phyloP scores from a whole-genome alignment of 92 coral and sea anemone genomes.

The Porites divaricata region DNA sequence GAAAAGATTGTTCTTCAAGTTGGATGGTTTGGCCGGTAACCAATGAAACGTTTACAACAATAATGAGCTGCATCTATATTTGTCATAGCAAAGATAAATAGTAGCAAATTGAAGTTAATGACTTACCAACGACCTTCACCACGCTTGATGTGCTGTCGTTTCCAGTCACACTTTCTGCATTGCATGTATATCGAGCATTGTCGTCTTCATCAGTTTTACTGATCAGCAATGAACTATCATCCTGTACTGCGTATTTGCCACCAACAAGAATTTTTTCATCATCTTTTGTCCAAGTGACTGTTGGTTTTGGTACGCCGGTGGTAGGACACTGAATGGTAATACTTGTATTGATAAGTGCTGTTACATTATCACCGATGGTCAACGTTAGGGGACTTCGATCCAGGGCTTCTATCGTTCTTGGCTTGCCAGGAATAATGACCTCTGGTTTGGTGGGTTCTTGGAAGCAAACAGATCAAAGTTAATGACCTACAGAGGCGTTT shows the following conservation, averaged over 20 bases:
- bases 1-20: too few relatives aligned
- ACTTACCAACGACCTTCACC: slow-evolving; percentile 61
- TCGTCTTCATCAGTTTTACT: slow-evolving; percentile 22
- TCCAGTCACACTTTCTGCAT: slow-evolving; percentile 56
- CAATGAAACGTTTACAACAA: too few relatives aligned
- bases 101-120: too few relatives aligned
- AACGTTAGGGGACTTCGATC: slow-evolving; percentile 39
- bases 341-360: slow-evolving; percentile 61
- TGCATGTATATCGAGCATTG: slow-evolving; percentile 67
- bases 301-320: slow-evolving; percentile 71
- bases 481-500: background rate
- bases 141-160: slow-evolving; percentile 36
- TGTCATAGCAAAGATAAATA: too few relatives aligned
- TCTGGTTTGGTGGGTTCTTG: slow-evolving; percentile 44
- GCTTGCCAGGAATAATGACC: background rate
- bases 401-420: slow-evolving; percentile 19
- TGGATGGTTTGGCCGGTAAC: background rate
- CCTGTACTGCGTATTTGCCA: slow-evolving; percentile 40
- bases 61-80: too few relatives aligned
- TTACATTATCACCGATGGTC: slow-evolving; percentile 66
- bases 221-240: slow-evolving; percentile 33
- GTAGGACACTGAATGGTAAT: slow-evolving; percentile 71
- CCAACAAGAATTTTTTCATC: slow-evolving; percentile 28
- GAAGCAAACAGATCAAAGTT: background rate
- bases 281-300: slow-evolving; percentile 69